A percentile compares a stretch with the other conserved stretches of the same genome.
Conservation (phyloP, 2,113 vertebrate species). For the Barnardius zonarius region DNA sequence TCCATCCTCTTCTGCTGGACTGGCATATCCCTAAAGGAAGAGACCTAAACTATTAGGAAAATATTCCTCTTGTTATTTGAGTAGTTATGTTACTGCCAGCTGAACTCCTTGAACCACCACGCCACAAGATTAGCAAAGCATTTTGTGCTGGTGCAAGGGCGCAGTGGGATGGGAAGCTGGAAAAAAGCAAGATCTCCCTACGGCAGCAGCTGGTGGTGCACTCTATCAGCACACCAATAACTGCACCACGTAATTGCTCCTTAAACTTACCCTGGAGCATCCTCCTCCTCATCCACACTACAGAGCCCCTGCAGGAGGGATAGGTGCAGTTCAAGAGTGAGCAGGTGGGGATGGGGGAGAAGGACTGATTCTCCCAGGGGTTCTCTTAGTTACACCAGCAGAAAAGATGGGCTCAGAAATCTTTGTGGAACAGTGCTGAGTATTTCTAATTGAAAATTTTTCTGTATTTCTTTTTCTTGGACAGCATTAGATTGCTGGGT, state of each 20-base stretch:
- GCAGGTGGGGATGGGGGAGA: neutral
- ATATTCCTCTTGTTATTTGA: neutral
- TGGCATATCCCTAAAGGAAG: neutral
- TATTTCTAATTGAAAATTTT: neutral
- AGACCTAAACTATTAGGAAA: neutral
- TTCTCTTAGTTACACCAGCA: neutral
- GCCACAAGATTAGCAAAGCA: neutral
- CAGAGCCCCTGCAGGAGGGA: neutral
- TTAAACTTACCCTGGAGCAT: neutral
- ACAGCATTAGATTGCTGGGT: neutral
- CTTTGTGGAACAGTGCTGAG: neutral
- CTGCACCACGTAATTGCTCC: neutral
- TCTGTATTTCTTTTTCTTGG: neutral
- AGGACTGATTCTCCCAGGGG: neutral
- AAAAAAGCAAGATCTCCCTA: neutral
- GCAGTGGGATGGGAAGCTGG: neutral
- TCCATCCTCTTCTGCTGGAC: neutral
- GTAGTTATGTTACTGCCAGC: neutral
- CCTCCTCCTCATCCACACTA: fast-evolving
- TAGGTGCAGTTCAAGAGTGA: fast-evolving
- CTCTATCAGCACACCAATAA: neutral
- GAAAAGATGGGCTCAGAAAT: neutral
- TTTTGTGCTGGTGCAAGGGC: neutral
- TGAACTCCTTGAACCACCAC: neutral
- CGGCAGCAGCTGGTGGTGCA: neutral